Base-by-base conservation (phyloP, 2,113 vertebrate genomes). In the Mixornis gularis region DNA sequence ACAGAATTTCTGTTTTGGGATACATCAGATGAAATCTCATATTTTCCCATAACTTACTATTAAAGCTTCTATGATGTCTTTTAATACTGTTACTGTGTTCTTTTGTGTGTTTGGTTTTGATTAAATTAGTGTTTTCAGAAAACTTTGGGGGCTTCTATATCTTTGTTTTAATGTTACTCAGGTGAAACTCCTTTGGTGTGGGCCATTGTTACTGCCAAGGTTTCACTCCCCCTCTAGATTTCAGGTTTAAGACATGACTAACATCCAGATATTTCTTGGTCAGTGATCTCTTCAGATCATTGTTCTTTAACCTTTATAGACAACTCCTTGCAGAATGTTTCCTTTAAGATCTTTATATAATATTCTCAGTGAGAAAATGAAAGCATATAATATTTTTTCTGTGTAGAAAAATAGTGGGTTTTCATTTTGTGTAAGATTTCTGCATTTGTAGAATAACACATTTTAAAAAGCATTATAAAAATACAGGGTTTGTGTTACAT, bases 81-180 rank as follows among this genome's bases (percentile, higher is more conserved):
- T 49, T 46, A 73, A 26, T 62, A 12, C 10, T 48, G 3, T 71
- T 77, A 26, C 52, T 43, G 17, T 29, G 14, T 69, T 92, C 74
- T 12, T 63, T 89, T 3, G 2, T 29, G 26, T 38, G 3, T 11
- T 27, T 22, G 1, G 4, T 77, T 87, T 82, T 44, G 20, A 48
- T 52, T 24, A 65, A 78, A 34, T 25, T 1, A 46, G 3, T 32
- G 3, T 63, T 85, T 80, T 18, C 21, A 66, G 68, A 55, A 83
- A 58, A 19, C 2, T 17, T 8, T 8, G 9, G 9, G 12, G 1
- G 5, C 6, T 48, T 40, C 46, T 66, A 0, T 49, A 24, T 40
- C 13, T 71, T 85, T 60, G 7, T 59, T 89, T 82, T 53, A n/a
- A 17, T 69, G 16, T 76, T 22, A 49, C 11, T 8, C 8, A 49